Percentiles rank a stretch among this genome's conserved stretches.
Evolutionary conservation across 2,113 vertebrate genomes (phyloP).

Genomic region (Protomyctophum bolini): DNA sequence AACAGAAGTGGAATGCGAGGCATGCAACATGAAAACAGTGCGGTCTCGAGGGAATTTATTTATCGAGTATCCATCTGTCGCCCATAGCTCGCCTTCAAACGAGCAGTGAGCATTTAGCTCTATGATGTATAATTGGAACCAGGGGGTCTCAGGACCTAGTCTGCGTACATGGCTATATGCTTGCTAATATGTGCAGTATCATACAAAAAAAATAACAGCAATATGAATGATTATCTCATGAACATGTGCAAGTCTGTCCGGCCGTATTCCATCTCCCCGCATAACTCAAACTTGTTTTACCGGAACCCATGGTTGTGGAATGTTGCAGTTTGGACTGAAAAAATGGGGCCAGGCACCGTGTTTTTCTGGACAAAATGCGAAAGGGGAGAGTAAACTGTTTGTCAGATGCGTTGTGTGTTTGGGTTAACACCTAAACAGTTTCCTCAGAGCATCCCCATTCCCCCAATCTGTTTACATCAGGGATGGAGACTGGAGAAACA

Average conservation of each 20-base stretch:
- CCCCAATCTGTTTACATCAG: slow-evolving; percentile 68
- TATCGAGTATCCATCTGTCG: slow-evolving; percentile 76
- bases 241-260: neutral
- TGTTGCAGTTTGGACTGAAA: slow-evolving; percentile 55
- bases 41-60: slow-evolving; percentile 72
- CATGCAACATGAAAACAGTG: slow-evolving; percentile 76
- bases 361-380: slow-evolving; percentile 72
- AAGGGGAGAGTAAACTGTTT: slow-evolving; percentile 78
- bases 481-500: slow-evolving; percentile 42
- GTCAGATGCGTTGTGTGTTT: slow-evolving; percentile 78
- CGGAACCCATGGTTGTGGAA: slow-evolving; percentile 53
- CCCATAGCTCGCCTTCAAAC: slow-evolving; percentile 63
- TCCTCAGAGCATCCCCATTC: slow-evolving; percentile 56
- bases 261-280: slow-evolving; percentile 1
- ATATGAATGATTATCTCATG: neutral
- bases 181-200: neutral
- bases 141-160: slow-evolving; percentile 34
- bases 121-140: slow-evolving; percentile 64
- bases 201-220: neutral
- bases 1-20: slow-evolving; percentile 74
- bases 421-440: slow-evolving; percentile 80
- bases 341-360: slow-evolving; percentile 51
- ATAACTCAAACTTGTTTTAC: slow-evolving; percentile 35
- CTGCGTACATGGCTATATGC: neutral
- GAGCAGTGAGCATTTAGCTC: slow-evolving; percentile 55